These are phyloP conservation scores for Triplophysa bombifrons DNA, from an alignment of 2,797 vertebrate genomes.

Conservation along the genomic window DNA sequence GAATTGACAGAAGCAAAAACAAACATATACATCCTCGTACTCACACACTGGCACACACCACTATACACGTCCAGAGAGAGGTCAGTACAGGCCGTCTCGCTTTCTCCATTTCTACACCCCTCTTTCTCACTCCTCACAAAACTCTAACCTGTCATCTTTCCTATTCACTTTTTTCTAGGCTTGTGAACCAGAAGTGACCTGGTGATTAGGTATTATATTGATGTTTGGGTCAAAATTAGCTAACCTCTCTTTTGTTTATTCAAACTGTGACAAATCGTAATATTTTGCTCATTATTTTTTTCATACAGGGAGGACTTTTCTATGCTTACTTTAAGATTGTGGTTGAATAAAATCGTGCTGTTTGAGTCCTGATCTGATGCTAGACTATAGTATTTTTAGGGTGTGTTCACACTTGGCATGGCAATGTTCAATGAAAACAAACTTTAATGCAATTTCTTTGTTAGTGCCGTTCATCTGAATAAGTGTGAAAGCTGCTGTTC, in stretches of 20 bases:
- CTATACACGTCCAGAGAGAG: constrained; percentile 2
- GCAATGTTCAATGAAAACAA: too few relatives aligned
- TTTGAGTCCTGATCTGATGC: too few relatives aligned
- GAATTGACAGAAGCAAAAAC: constrained; percentile 44
- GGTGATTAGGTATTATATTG: not conserved
- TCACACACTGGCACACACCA: not conserved
- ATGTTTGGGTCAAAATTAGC: not conserved
- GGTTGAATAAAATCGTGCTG: too few relatives aligned
- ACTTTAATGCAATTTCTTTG: too few relatives aligned
- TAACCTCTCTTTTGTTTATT: not conserved
- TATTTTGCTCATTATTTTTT: too few relatives aligned
- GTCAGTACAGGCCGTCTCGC: not conserved
- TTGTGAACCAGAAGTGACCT: not conserved
- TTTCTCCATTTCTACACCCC: not conserved
- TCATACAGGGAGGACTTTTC: too few relatives aligned
- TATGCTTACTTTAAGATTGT: too few relatives aligned
- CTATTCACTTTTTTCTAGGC: not conserved
- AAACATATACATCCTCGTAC: constrained; percentile 29
- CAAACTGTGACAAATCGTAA: too few relatives aligned
- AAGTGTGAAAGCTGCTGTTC: too few relatives aligned
- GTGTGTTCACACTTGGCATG: too few relatives aligned
- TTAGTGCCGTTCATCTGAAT: too few relatives aligned
- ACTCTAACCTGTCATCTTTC: not conserved
- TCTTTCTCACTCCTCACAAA: not conserved
- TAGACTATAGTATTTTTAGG: too few relatives aligned